Evolutionary conservation across 2,888 invertebrate genomes (phyloP).

Genomic region (Lepas anatifera): DNA sequence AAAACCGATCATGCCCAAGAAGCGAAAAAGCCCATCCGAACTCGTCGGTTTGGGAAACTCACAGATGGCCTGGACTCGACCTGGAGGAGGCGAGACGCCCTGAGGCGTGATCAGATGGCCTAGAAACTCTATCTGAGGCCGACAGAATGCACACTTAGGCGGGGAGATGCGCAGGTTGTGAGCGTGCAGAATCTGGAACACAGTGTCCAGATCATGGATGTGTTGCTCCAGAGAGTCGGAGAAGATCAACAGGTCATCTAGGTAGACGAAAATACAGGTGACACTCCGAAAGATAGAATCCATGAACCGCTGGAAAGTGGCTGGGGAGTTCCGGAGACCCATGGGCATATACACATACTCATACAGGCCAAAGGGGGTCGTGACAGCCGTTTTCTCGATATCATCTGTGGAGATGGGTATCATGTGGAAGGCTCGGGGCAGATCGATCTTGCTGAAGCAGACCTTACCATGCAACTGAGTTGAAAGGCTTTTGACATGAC

Average conservation of each 20-base stretch:
- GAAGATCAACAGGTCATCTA: constrained; percentile 14
- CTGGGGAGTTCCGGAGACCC: not conserved
- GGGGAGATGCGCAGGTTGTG: constrained; percentile 12
- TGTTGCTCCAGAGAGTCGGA: constrained; percentile 9
- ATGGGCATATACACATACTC: constrained; percentile 13
- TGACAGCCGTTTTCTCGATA: not conserved
- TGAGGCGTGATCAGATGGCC: not conserved
- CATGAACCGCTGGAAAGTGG: not conserved
- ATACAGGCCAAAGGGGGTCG: constrained; percentile 15
- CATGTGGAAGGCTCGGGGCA: not conserved
- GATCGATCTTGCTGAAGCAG: not conserved
- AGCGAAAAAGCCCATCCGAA: not conserved
- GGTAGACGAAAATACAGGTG: not conserved
- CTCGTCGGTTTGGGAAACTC: not conserved
- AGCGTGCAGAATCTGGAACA: not conserved
- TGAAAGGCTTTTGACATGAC: no score
- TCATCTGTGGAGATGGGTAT: not conserved
- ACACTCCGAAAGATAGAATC: not conserved
- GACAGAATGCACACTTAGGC: constrained; percentile 13
- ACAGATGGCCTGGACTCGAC: not conserved
- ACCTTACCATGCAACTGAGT: not conserved
- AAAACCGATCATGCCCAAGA: constrained; percentile 8
- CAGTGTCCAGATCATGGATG: not conserved
- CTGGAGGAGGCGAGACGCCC: not conserved
- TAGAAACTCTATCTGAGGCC: not conserved